Percentiles rank a stretch among this genome's conserved stretches.
These are phyloP conservation scores for Sialis fuliginosa DNA, from an alignment of 2,888 invertebrate species.

Conservation along the genomic window DNA sequence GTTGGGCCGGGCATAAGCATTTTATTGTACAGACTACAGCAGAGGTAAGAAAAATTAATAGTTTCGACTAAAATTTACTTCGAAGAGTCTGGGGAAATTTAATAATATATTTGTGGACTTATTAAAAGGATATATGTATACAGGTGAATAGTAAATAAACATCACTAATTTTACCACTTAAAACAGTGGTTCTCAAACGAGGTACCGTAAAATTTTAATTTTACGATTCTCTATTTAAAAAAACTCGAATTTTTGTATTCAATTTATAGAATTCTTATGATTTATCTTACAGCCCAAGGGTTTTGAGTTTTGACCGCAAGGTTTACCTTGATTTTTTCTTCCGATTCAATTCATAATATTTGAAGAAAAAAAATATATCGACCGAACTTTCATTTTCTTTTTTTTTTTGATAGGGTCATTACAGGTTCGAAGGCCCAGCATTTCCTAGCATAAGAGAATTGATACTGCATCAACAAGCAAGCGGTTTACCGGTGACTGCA, in stretches of 20 bases:
- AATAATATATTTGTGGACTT: neutral
- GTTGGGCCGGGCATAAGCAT: slow-evolving; percentile 93
- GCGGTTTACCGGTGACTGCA: slow-evolving; percentile 76
- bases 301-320: too few relatives aligned
- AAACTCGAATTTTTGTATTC: too few relatives aligned
- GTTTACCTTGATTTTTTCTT: too few relatives aligned
- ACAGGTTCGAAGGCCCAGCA: slow-evolving; percentile 83
- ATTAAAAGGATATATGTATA: neutral
- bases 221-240: too few relatives aligned
- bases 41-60: slow-evolving; percentile 43
- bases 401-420: slow-evolving; percentile 52
- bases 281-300: too few relatives aligned
- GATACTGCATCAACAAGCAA: slow-evolving; percentile 74
- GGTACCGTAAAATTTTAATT: neutral
- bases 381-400: neutral
- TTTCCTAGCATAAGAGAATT: slow-evolving; percentile 86
- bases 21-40: slow-evolving; percentile 91
- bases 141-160: neutral
- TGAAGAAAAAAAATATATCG: neutral
- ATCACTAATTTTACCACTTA: neutral
- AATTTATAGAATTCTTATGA: too few relatives aligned
- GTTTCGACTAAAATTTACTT: slow-evolving; percentile 2
- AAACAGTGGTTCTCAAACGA: too few relatives aligned
- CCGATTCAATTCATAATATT: neutral
- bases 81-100: neutral